phyloP scores from a whole-genome alignment of 2,888 invertebrate genomes.

The Hecatera dysodea region DNA sequence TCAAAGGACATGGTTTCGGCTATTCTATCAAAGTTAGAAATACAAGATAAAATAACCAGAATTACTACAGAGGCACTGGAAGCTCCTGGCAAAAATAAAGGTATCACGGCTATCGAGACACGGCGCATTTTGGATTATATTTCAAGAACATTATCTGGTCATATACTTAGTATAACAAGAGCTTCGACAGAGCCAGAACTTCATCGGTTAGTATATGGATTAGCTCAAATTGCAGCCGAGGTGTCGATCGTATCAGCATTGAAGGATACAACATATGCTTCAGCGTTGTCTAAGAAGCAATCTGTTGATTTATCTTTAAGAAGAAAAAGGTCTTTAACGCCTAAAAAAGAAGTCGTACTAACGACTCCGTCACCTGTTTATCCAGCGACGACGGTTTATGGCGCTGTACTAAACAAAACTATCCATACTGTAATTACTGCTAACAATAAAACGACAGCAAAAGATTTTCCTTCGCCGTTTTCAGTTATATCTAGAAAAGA shows the following conservation, averaged over 20 bases:
- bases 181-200: slow-evolving; percentile 87
- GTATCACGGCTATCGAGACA: slow-evolving; percentile 87
- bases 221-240: slow-evolving; percentile 88
- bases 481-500: slow-evolving; percentile 78
- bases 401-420: slow-evolving; percentile 80
- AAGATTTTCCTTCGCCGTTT: slow-evolving; percentile 71
- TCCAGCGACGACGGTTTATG: slow-evolving; percentile 70
- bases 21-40: slow-evolving; percentile 85
- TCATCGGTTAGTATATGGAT: slow-evolving; percentile 86
- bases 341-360: slow-evolving; percentile 49
- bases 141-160: slow-evolving; percentile 85
- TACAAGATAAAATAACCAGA: slow-evolving; percentile 88
- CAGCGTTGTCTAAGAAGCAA: slow-evolving; percentile 85
- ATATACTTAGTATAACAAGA: slow-evolving; percentile 84
- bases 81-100: slow-evolving; percentile 86
- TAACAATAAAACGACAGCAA: slow-evolving; percentile 38
- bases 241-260: slow-evolving; percentile 86
- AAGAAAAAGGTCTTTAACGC: slow-evolving; percentile 78
- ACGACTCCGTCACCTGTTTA: slow-evolving; percentile 62
- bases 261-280: slow-evolving; percentile 86
- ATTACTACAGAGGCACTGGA: slow-evolving; percentile 86
- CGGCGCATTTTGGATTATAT: slow-evolving; percentile 87
- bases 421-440: not conserved
- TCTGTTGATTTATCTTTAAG: slow-evolving; percentile 85
- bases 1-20: slow-evolving; percentile 87